These are phyloP conservation scores for Diachrysia chrysitis DNA, from an alignment of 2,888 invertebrate species.

Conservation along the genomic window DNA sequence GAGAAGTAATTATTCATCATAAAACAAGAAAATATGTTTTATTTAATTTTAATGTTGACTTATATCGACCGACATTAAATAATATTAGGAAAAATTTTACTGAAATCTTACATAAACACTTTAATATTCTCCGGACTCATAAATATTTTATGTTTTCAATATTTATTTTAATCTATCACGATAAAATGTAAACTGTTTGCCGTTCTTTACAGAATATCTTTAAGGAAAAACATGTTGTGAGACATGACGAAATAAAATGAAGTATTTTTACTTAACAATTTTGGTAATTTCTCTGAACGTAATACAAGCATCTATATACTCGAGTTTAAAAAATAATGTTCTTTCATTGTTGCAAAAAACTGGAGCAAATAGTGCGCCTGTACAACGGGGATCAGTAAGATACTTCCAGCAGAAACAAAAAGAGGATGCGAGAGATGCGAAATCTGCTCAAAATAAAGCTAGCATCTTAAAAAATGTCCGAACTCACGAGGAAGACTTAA, in stretches of 20 bases:
- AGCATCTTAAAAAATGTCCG: conserved; percentile 35
- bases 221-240: conserved; percentile 24
- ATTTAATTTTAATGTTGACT: neutral
- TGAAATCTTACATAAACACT: conserved; percentile 15
- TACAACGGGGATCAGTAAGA: neutral
- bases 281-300: conserved; percentile 26
- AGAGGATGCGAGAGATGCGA: conserved; percentile 25
- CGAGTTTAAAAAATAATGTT: conserved; percentile 53
- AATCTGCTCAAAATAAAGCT: conserved; percentile 23
- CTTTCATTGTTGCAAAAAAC: conserved; percentile 39
- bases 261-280: conserved; percentile 41
- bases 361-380: neutral
- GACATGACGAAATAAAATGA: conserved; percentile 66
- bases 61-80: neutral
- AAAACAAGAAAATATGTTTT: neutral
- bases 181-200: conserved; percentile 16
- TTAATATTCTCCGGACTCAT: conserved; percentile 12
- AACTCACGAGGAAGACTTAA: conserved; percentile 21
- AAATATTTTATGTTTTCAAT: conserved; percentile 42
- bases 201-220: conserved; percentile 11
- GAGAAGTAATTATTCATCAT: too few relatives aligned
- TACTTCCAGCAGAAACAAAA: conserved; percentile 15
- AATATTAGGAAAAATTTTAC: neutral
- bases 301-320: conserved; percentile 55
- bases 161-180: conserved; percentile 40